Evolutionary conservation across 1,140 invertebrate species (phyloP).

Genomic region (Drosophila mojavensis): DNA sequence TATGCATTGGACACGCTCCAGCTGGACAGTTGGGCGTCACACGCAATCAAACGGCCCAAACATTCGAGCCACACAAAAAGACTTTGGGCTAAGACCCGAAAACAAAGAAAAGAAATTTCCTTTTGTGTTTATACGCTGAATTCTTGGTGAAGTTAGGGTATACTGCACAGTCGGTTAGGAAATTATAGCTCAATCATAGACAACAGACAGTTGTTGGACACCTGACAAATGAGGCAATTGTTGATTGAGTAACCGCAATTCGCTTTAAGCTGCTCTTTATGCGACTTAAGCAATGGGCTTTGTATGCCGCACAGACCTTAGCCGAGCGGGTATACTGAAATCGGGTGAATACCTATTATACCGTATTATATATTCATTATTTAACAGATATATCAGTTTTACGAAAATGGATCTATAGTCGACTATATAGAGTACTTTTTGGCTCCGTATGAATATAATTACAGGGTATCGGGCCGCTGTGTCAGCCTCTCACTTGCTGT

Average conservation of each 20-base stretch:
- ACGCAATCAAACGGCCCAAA: constrained; percentile 49
- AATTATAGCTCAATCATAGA: constrained; percentile 8
- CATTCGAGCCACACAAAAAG: neutral
- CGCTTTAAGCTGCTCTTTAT: constrained; percentile 40
- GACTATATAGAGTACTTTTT: too few relatives aligned
- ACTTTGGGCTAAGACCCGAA: constrained; percentile 45
- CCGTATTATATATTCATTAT: neutral
- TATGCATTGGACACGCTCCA: constrained; percentile 66
- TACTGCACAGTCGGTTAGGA: constrained; percentile 17
- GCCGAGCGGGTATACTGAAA: neutral
- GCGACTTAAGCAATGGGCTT: constrained; percentile 36
- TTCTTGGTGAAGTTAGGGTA: constrained; percentile 20
- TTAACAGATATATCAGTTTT: too few relatives aligned
- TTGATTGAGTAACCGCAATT: constrained; percentile 69
- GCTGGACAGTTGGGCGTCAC: constrained; percentile 31
- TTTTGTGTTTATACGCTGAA: constrained; percentile 37
- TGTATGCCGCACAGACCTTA: constrained; percentile 1
- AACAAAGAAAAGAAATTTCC: constrained; percentile 52
- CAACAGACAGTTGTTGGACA: constrained; percentile 61
- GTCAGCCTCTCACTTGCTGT: neutral
- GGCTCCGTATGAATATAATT: too few relatives aligned
- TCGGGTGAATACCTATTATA: too few relatives aligned
- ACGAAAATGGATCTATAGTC: too few relatives aligned
- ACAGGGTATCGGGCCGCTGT: neutral
- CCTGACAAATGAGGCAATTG: constrained; percentile 79